phyloP scores from a whole-genome alignment of 2,113 vertebrate species.

The Megalops atlanticus region DNA sequence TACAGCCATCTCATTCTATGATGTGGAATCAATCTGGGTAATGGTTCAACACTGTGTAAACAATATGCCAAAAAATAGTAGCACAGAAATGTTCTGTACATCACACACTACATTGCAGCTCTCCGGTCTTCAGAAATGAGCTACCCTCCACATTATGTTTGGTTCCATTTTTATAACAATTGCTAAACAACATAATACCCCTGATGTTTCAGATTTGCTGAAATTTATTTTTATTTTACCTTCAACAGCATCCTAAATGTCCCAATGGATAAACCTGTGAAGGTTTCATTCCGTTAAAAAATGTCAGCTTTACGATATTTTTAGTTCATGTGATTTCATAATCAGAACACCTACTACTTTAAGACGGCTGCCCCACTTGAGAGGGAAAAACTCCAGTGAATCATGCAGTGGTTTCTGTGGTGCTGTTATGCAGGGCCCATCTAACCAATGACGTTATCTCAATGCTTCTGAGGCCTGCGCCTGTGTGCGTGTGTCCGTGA shows the following conservation, averaged over 20 bases:
- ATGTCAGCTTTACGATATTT: neutral
- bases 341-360: neutral
- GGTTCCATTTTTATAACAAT: too few relatives aligned
- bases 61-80: too few relatives aligned
- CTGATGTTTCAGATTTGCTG: constrained; percentile 22
- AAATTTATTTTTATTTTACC: constrained; percentile 1
- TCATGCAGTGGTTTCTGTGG: neutral
- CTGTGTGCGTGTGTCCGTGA: neutral
- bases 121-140: too few relatives aligned
- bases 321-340: neutral
- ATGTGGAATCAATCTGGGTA: too few relatives aligned
- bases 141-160: too few relatives aligned
- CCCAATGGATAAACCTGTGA: neutral
- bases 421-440: neutral
- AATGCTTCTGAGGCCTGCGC: constrained; percentile 1
- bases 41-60: too few relatives aligned
- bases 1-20: constrained; percentile 2
- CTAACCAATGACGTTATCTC: neutral
- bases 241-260: constrained; percentile 9
- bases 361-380: neutral
- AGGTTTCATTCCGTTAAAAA: neutral
- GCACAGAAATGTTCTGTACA: too few relatives aligned
- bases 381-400: neutral
- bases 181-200: too few relatives aligned
- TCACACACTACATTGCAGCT: too few relatives aligned